A percentile compares a stretch with the other conserved stretches of the same genome.
These are phyloP conservation scores for Leptinotarsa undecemlineata DNA, from an alignment of 1,140 invertebrate genomes.

Conservation along the genomic window DNA sequence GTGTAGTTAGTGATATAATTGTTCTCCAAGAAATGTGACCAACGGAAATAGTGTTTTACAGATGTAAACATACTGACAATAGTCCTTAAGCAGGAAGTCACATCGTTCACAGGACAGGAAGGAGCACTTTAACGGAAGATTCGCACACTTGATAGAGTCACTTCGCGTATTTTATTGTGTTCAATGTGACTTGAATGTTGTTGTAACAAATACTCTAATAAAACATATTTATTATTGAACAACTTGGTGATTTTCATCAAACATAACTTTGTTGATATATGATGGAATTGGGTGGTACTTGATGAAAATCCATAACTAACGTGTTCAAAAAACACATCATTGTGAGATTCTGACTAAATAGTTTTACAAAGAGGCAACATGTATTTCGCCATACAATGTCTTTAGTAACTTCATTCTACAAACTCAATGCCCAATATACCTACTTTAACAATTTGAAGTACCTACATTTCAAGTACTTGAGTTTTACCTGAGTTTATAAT, in stretches of 20 bases:
- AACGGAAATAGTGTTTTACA: conserved; percentile 36
- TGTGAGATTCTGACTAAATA: too few relatives aligned
- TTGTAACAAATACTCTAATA: neutral
- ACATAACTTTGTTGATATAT: too few relatives aligned
- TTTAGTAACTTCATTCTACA: too few relatives aligned
- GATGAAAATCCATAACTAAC: too few relatives aligned
- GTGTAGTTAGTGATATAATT: conserved; percentile 34
- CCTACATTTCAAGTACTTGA: too few relatives aligned
- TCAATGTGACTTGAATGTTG: neutral
- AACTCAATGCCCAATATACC: too few relatives aligned
- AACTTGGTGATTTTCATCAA: neutral
- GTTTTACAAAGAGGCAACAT: too few relatives aligned
- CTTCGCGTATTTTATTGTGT: conserved; percentile 29
- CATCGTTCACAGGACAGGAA: conserved; percentile 31
- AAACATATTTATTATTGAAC: neutral
- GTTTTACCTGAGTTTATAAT: too few relatives aligned
- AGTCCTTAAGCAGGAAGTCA: conserved; percentile 32
- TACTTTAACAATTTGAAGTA: too few relatives aligned
- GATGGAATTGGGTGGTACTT: too few relatives aligned
- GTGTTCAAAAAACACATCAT: too few relatives aligned
- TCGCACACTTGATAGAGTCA: conserved; percentile 33
- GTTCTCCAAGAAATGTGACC: conserved; percentile 22
- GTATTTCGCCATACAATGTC: too few relatives aligned
- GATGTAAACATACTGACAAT: conserved; percentile 41
- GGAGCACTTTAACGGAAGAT: conserved; percentile 29